Percentiles rank a stretch among this genome's conserved stretches.
Conservation (phyloP, 2,888 invertebrate species). For the Nipponacmea schrenckii region DNA sequence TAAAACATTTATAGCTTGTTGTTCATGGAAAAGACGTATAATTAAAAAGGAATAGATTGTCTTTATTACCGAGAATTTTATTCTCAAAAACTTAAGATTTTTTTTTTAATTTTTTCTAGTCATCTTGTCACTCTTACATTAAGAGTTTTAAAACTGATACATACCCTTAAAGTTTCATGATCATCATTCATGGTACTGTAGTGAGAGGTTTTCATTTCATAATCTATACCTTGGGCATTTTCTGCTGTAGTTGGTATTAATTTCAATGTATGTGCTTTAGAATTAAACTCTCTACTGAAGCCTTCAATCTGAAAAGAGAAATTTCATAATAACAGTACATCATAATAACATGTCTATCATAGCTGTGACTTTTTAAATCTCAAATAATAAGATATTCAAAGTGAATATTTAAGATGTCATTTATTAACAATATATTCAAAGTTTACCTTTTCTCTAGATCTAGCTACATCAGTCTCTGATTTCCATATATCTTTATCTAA, state of each 20-base stretch:
- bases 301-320: slow-evolving; percentile 42
- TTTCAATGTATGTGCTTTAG: slow-evolving; percentile 48
- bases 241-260: slow-evolving; percentile 57
- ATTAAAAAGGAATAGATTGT: slow-evolving; percentile 11
- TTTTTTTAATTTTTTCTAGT: no score
- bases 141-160: background rate
- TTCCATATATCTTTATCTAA: slow-evolving; percentile 55
- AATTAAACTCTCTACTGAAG: slow-evolving; percentile 49
- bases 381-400: no score
- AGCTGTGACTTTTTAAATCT: no score
- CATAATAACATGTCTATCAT: no score
- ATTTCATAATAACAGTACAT: background rate
- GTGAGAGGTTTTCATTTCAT: slow-evolving; percentile 44
- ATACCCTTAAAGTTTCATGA: slow-evolving; percentile 47
- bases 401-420: no score
- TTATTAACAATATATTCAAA: no score
- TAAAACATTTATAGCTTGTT: no score
- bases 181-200: slow-evolving; percentile 28
- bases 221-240: slow-evolving; percentile 57
- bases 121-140: no score
- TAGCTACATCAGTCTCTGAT: slow-evolving; percentile 49
- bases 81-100: no score
- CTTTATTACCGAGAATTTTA: background rate
- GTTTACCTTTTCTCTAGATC: slow-evolving; percentile 47
- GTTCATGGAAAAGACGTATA: background rate